Conservation (phyloP, 2,113 vertebrate species). For the Otocyon megalotis region DNA sequence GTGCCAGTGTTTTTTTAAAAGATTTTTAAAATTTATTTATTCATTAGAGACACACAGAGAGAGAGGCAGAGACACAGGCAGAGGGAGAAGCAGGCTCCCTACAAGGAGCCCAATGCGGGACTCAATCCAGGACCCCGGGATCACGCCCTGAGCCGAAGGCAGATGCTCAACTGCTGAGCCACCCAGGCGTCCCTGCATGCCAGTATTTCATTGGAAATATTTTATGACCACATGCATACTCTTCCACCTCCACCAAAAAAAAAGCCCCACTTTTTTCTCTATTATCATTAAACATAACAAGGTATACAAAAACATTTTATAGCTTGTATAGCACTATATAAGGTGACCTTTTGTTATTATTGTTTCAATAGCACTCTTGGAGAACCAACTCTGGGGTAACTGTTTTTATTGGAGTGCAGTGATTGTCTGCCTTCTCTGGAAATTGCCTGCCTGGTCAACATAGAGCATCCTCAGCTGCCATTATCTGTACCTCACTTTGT, state of each 20-base stretch:
- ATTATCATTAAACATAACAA: conserved; percentile 4
- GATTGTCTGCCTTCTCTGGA: not conserved
- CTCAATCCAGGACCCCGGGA: too few relatives aligned
- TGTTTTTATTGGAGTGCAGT: not conserved
- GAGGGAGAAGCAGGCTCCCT: too few relatives aligned
- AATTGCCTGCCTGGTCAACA: not conserved
- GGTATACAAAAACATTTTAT: not conserved
- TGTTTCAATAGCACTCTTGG: not conserved
- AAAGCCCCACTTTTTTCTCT: not conserved
- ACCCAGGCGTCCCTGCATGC: not conserved
- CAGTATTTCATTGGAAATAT: not conserved
- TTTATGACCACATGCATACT: not conserved
- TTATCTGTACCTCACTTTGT: not conserved
- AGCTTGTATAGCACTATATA: not conserved
- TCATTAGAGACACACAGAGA: too few relatives aligned
- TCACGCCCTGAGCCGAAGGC: too few relatives aligned
- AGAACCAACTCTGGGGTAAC: not conserved
- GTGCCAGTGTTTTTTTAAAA: not conserved
- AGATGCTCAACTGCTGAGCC: too few relatives aligned
- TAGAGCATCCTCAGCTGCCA: not conserved
- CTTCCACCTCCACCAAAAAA: not conserved
- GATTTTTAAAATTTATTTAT: too few relatives aligned
- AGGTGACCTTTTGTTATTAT: not conserved
- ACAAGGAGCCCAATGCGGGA: too few relatives aligned
- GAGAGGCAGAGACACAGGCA: too few relatives aligned